Percentiles rank a stretch among this genome's conserved stretches.
These are phyloP conservation scores for Phylloscopus trochilus DNA, from an alignment of 2,113 vertebrate species.

Conservation along the genomic window DNA sequence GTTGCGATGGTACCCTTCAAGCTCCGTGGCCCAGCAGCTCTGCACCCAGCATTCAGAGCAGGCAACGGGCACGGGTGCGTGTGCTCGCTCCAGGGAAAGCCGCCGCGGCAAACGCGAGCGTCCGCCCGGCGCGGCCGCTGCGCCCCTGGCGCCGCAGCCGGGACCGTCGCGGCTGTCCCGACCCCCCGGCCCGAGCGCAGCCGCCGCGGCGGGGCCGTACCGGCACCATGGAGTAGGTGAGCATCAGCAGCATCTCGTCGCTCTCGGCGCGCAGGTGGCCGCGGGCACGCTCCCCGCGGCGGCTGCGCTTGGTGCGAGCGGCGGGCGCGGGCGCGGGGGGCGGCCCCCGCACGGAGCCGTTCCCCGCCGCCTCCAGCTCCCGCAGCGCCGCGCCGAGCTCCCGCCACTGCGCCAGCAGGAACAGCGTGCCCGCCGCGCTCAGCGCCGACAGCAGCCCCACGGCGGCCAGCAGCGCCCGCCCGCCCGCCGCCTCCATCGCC, in stretches of 20 bases:
- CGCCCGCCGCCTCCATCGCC: constrained; percentile 37
- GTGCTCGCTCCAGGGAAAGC: rapidly evolving
- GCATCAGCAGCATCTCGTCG: constrained; percentile 88
- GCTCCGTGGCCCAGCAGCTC: rapidly evolving
- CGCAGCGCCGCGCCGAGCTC: constrained; percentile 73
- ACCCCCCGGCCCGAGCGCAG: neutral
- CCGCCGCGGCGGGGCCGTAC: constrained; percentile 64
- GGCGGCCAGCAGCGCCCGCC: constrained; percentile 75
- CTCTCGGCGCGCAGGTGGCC: constrained; percentile 68
- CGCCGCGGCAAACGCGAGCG: neutral
- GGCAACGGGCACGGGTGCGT: rapidly evolving
- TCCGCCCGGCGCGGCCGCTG: no score
- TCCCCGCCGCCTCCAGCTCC: constrained; percentile 56
- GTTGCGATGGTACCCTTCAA: rapidly evolving
- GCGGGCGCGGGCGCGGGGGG: neutral
- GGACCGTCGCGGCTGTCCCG: neutral
- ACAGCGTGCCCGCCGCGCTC: neutral
- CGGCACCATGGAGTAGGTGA: constrained; percentile 95
- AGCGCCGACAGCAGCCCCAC: neutral
- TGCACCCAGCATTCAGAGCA: rapidly evolving
- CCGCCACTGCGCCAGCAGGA: constrained; percentile 44
- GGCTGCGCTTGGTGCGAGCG: constrained; percentile 84
- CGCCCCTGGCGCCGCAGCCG: neutral
- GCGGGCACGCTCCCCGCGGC: constrained; percentile 60
- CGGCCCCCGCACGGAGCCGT: neutral